Base-by-base conservation (phyloP, 92 coral and sea anemone species). In the Epizoanthus fatuus region DNA sequence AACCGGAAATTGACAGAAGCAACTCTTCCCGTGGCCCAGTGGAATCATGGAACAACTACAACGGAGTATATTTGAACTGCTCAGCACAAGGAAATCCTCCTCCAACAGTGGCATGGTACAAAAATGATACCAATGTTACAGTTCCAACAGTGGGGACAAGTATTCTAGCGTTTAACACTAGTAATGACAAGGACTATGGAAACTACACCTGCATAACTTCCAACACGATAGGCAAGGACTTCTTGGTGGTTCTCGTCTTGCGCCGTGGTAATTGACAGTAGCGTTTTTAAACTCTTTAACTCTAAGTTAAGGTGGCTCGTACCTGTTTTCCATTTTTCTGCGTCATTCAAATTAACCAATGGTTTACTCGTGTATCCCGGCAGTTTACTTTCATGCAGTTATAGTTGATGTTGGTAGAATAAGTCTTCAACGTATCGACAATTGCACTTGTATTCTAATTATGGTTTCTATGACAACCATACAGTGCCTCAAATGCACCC, bases 41-140 rank as follows among this genome's bases (percentile, higher is more conserved):
- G 22, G 82, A 60, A 20, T 77, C 82, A 60, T 77, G 70, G 82
- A 77, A 77, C 68, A 60, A 22, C 5, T 64, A 77, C 29, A 70
- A 76, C 5, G 42, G 16, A 1, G 82, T 77, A 20, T 56, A 57
- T 9, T 40, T 77, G 37, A n/a, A 77, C 58, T 77, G 82, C 45
- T 8, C 17, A 13, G 70, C 82, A 5, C 70, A 25, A 40, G 82
- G 82, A 47, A 77, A 77, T 77, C 82, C 82, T 39, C 57, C 7
- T 60, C 82, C 82, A 19, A 20, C 4, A 7, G 70, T 77, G 20
- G 7, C 69, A 0, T 77, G 82, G 82, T 60, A 77, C 65, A 60
- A 16, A 44, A 15, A 19, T 59, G 69, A 42, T 60, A 42, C 38
- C 17, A 37, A n/a, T 19, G 47, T 37, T 22, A 62, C 32, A 59